Evolutionary conservation across 2,888 invertebrate species (phyloP).

Genomic region (Trachelus troglodyta): DNA sequence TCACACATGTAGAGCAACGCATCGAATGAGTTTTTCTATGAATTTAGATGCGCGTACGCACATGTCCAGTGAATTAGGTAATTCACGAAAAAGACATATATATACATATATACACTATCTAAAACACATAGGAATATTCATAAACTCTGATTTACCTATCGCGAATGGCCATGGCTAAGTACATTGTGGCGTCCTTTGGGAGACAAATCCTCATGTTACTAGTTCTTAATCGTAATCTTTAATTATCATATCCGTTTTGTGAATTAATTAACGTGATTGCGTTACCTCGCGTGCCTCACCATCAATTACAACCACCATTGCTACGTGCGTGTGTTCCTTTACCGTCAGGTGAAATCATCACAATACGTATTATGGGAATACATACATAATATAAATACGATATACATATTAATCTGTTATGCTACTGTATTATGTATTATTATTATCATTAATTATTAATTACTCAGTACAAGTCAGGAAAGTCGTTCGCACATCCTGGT

Average conservation of each 20-base stretch:
- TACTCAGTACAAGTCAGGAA: neutral
- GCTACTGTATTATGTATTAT: neutral
- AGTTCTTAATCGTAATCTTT: neutral
- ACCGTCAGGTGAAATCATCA: neutral
- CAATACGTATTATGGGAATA: neutral
- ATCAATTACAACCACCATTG: neutral
- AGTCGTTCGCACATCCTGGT: neutral
- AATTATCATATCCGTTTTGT: neutral
- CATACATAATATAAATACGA: neutral
- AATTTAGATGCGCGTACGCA: neutral
- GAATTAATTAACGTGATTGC: neutral
- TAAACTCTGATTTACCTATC: too few relatives aligned
- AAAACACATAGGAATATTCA: neutral
- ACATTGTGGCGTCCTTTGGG: neutral
- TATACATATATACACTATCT: neutral
- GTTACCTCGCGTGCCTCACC: neutral
- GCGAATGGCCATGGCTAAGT: neutral
- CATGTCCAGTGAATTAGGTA: neutral
- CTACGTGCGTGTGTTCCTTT: neutral
- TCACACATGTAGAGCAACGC: neutral
- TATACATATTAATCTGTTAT: neutral
- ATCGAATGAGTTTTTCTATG: neutral
- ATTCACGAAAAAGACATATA: neutral
- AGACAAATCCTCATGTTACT: neutral
- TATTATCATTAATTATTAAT: neutral